Evolutionary conservation across 2,888 invertebrate genomes (phyloP).

Genomic region (Xanthorhoe designata): DNA sequence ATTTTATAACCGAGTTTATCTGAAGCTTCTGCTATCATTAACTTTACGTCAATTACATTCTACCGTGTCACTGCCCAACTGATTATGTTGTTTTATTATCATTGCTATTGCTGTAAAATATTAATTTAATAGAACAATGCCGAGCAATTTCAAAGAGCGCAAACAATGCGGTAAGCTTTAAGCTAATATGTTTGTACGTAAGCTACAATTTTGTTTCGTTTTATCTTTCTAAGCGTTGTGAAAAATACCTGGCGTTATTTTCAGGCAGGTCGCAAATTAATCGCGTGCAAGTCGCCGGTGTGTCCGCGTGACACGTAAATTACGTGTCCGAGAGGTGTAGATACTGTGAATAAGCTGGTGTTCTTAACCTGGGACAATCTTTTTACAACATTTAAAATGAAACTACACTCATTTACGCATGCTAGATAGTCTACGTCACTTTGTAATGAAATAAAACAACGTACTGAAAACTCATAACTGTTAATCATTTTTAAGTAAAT

Average conservation of each 20-base stretch:
- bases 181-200: slow-evolving; percentile 14
- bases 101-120: background rate
- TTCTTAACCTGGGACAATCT: background rate
- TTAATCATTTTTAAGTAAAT: no score
- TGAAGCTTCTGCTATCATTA: slow-evolving; percentile 14
- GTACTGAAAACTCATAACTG: no score
- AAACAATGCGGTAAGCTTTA: slow-evolving; percentile 3
- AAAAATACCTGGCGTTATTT: slow-evolving; percentile 26
- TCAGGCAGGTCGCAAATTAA: slow-evolving; percentile 36
- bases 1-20: slow-evolving; percentile 13
- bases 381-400: no score
- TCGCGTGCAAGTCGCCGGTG: slow-evolving; percentile 34
- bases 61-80: background rate
- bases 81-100: background rate
- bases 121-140: background rate
- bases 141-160: background rate
- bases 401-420: no score
- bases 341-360: slow-evolving; percentile 12
- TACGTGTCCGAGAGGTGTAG: slow-evolving; percentile 29
- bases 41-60: slow-evolving; percentile 4
- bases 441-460: no score
- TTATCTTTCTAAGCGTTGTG: slow-evolving; percentile 23
- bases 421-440: no score
- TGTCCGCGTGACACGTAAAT: slow-evolving; percentile 38
- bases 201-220: slow-evolving; percentile 10